Conservation (phyloP, 2,113 vertebrate species). For the Microtus oregoni region DNA sequence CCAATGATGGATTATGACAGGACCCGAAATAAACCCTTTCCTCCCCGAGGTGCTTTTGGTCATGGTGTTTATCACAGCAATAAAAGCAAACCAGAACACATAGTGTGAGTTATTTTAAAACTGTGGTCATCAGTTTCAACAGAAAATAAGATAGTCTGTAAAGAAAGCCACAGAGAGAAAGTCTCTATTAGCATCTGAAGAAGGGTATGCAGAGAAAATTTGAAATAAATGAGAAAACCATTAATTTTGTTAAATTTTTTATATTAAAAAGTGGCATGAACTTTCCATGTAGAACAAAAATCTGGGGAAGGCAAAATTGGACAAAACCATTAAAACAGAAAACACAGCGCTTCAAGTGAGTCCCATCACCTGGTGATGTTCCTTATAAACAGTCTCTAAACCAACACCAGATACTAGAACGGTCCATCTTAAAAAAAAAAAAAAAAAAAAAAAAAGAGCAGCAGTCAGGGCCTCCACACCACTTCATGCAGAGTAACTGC, state of each 20-base stretch:
- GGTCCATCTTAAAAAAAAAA: conserved; percentile 31
- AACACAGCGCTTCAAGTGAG: conserved; percentile 76
- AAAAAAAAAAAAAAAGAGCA: conserved; percentile 55
- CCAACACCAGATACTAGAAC: conserved; percentile 71
- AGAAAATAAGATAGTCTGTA: conserved; percentile 23
- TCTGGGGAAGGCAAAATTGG: conserved; percentile 76
- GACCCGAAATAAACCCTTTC: not conserved
- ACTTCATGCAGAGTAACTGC: conserved; percentile 65
- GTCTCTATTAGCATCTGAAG: not conserved
- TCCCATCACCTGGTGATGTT: conserved; percentile 77
- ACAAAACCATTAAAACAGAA: conserved; percentile 75
- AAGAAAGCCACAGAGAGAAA: conserved; percentile 38
- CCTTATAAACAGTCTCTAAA: conserved; percentile 70
- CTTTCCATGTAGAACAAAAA: conserved; percentile 83
- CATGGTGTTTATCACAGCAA: not conserved
- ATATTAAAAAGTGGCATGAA: conserved; percentile 82
- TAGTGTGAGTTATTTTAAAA: not conserved
- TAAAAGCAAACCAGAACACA: not conserved
- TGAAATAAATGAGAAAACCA: conserved; percentile 71
- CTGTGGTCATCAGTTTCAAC: conserved; percentile 7
- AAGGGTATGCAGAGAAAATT: not conserved
- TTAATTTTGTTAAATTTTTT: conserved; percentile 80
- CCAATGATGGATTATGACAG: not conserved
- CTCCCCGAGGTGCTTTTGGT: not conserved
- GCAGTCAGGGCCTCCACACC: conserved; percentile 70